A percentile compares a stretch with the other conserved stretches of the same genome.
Conservation (phyloP, 2,888 invertebrate genomes). For the Abrostola tripartita region DNA sequence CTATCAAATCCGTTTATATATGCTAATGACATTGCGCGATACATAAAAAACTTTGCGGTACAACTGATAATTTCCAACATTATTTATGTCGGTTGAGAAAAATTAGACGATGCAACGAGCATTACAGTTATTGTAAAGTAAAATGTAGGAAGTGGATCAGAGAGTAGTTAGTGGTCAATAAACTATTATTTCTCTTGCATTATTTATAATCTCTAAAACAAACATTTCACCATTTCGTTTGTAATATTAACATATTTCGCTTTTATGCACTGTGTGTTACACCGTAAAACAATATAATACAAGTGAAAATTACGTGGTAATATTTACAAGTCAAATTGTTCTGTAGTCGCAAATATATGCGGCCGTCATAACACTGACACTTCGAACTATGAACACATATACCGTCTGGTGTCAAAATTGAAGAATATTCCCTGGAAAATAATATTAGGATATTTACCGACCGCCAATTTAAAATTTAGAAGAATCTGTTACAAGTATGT, state of each 20-base stretch:
- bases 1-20: too few species aligned
- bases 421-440: background rate
- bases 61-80: too few species aligned
- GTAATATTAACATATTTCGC: conserved; percentile 22
- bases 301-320: conserved; percentile 26
- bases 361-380: background rate
- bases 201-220: conserved; percentile 40
- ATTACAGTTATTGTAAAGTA: conserved; percentile 10
- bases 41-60: too few species aligned
- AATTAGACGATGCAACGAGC: too few species aligned
- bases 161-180: conserved; percentile 9
- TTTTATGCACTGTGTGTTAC: conserved; percentile 24
- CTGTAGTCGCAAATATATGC: conserved; percentile 22
- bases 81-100: too few species aligned
- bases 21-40: too few species aligned
- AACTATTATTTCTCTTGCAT: conserved; percentile 27
- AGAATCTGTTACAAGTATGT: too few species aligned
- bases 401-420: background rate
- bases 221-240: conserved; percentile 35
- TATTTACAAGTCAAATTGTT: conserved; percentile 47
- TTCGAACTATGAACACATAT: background rate
- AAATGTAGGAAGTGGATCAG: conserved; percentile 22
- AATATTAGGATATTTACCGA: too few species aligned
- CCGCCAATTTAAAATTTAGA: too few species aligned
- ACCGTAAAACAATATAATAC: conserved; percentile 34